Base-by-base conservation (phyloP, 2,888 invertebrate genomes). In the Leucophenga montana region DNA sequence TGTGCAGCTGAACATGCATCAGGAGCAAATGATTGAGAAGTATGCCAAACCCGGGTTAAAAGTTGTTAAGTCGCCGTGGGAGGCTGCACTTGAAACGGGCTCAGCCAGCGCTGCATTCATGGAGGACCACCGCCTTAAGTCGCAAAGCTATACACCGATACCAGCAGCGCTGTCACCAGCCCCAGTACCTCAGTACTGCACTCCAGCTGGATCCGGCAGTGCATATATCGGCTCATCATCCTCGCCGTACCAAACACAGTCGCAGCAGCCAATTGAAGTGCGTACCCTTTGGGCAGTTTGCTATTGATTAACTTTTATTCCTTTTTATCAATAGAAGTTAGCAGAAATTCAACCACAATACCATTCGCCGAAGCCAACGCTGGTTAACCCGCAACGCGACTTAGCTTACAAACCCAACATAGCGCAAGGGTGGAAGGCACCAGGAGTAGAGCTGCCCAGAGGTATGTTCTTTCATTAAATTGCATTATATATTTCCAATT, bases 71-170 rank as follows among this genome's bases (percentile, higher is more conserved):
- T 91, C 92, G 0, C 94, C 94, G 0, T 93, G 93, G 93, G 92
- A 93, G 78, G 93, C 93, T 1, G 93, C 93, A n/a, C 85, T 93
- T 44, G 91, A 92, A 84, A 92, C 92, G 20, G 93, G 93, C n/a
- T 91, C 92, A 13, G 93, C 93, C 1, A 93, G 93, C 69, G 89
- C 90, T 4, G 94, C 94, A n/a, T 94, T 94, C 84, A 89, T 92
- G 74, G 91, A 91, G 54, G 80, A 85, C 31, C 66, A 68, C 3
- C 50, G 72, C 71, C 70, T 1, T 16, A 27, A 22, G 67, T 73
- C 81, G 22, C 71, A 75, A n/a, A 72, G 65, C 59, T 71, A 72
- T 16, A 68, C 71, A 22, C 69, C 75, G 18, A 66, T 56, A 11
- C 66, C 72, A 66, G 39, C 70, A 18, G 67, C 69, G 6, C 50